phyloP scores from a whole-genome alignment of 2,113 vertebrate species.

The Pristiophorus japonicus region DNA sequence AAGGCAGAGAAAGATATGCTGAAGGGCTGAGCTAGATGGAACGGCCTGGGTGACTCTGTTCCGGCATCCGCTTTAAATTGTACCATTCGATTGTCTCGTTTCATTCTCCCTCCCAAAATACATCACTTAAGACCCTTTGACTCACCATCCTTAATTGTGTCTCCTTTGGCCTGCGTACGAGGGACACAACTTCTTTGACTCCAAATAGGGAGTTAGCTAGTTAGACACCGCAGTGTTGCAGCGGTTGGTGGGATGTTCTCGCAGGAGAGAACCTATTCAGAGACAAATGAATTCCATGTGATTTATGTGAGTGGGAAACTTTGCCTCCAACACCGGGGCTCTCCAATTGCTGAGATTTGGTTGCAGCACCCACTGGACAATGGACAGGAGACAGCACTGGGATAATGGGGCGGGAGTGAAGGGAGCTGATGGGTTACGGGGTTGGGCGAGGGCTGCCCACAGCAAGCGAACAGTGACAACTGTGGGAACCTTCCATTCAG shows the following conservation, averaged over 20 bases:
- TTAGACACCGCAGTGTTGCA: not conserved
- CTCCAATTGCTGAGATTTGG: not conserved
- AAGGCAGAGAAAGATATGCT: too few relatives aligned
- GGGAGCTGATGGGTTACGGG: not conserved
- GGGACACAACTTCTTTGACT: too few relatives aligned
- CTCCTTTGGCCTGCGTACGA: not conserved
- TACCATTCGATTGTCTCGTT: not conserved
- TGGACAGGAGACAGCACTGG: not conserved
- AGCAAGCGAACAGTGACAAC: not conserved
- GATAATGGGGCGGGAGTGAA: not conserved
- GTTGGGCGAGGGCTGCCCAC: not conserved
- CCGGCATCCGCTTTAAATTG: not conserved
- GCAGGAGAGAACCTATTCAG: not conserved
- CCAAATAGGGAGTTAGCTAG: not conserved
- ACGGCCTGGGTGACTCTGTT: not conserved
- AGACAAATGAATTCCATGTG: not conserved
- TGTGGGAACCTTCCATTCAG: not conserved
- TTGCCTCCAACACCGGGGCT: not conserved
- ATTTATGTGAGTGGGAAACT: not conserved
- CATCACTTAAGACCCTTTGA: not conserved
- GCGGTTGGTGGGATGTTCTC: not conserved
- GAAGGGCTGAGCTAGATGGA: too few relatives aligned
- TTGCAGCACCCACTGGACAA: not conserved
- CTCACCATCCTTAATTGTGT: not conserved
- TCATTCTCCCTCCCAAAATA: not conserved